phyloP scores from a whole-genome alignment of 1,140 invertebrate species.

The Bombus superbus region DNA sequence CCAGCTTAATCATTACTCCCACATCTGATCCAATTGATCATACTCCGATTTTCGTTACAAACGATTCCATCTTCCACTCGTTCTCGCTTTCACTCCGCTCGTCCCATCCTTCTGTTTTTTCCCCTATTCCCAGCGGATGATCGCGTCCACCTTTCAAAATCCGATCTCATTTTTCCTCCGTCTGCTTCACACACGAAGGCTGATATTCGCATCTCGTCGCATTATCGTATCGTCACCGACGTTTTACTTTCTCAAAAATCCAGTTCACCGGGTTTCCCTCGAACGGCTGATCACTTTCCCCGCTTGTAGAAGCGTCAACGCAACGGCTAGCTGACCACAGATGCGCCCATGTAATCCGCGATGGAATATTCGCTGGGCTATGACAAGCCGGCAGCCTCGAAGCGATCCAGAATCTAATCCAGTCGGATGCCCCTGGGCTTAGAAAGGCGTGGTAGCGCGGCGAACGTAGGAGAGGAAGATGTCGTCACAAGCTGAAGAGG shows the following conservation, averaged over 20 bases:
- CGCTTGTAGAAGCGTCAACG: background rate
- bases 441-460: constrained; percentile 70
- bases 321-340: constrained; percentile 16
- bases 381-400: constrained; percentile 55
- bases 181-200: fast-evolving
- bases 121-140: too few relatives aligned
- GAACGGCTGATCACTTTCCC: constrained; percentile 35
- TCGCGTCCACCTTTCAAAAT: background rate
- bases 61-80: background rate
- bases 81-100: background rate
- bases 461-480: constrained; percentile 63
- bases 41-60: background rate
- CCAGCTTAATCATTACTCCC: background rate
- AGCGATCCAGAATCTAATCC: constrained; percentile 72
- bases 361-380: constrained; percentile 50
- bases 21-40: constrained; percentile 19
- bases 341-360: constrained; percentile 43
- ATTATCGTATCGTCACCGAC: background rate
- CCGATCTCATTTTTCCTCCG: background rate
- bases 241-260: constrained; percentile 44
- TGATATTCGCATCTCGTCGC: background rate
- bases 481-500: constrained; percentile 65
- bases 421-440: constrained; percentile 72
- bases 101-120: background rate
- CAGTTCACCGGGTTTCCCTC: constrained; percentile 19